Conservation (phyloP, 2,797 vertebrate genomes). For the Benthosema pterotum region DNA sequence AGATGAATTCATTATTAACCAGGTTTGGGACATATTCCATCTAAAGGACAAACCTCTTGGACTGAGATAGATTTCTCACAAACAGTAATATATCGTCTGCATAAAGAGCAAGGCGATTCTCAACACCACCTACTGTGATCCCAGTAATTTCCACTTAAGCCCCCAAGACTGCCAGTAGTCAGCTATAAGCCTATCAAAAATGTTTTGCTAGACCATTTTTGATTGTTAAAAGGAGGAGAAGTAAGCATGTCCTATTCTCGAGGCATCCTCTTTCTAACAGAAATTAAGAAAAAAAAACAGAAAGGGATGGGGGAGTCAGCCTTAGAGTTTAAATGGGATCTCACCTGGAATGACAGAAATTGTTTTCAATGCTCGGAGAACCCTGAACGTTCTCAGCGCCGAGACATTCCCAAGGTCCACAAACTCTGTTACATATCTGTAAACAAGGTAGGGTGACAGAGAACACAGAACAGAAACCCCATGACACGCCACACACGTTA, state of each 20-base stretch:
- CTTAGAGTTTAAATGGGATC: constrained; percentile 88
- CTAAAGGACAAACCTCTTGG: constrained; percentile 1
- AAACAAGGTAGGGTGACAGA: constrained; percentile 95
- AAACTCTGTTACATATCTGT: constrained; percentile 99
- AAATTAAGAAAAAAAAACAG: constrained; percentile 41
- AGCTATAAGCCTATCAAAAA: constrained; percentile 90
- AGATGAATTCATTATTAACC: constrained; percentile 13
- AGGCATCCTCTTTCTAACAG: constrained; percentile 51
- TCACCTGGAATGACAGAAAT: constrained; percentile 99
- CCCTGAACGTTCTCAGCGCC: constrained; percentile 99
- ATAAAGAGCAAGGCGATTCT: too few species aligned
- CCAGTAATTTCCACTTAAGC: constrained; percentile 37
- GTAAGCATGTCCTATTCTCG: constrained; percentile 40
- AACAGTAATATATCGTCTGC: too few species aligned
- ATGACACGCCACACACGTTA: constrained; percentile 91
- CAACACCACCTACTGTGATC: too few species aligned
- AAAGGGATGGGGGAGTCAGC: constrained; percentile 68
- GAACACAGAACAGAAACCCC: constrained; percentile 93
- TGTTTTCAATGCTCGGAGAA: constrained; percentile 99
- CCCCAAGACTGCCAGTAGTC: constrained; percentile 76
- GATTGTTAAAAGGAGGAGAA: constrained; percentile 73
- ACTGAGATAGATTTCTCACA: too few species aligned
- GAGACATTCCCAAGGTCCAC: constrained; percentile 99
- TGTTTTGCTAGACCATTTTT: constrained; percentile 78
- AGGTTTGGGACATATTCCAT: constrained; percentile 19